Evolutionary conservation across 2,888 invertebrate genomes (phyloP).

Genomic region (Hyles lineata): DNA sequence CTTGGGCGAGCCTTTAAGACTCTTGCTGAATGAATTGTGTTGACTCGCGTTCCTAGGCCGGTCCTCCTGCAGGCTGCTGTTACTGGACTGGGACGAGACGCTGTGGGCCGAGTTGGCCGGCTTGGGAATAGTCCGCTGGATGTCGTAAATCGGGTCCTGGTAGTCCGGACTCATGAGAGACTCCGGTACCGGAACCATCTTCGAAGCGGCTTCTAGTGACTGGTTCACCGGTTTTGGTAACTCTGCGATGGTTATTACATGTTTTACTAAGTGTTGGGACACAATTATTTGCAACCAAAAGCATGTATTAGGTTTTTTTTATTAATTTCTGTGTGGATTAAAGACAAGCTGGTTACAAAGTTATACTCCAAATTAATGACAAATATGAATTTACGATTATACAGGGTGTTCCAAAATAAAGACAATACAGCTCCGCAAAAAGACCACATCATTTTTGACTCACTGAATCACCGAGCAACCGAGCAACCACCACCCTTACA

Average conservation of each 20-base stretch:
- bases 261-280: background rate
- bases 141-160: slow-evolving; percentile 81
- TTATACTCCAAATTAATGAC: too few species aligned
- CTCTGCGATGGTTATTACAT: slow-evolving; percentile 35
- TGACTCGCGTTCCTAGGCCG: slow-evolving; percentile 47
- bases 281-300: background rate
- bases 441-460: too few species aligned
- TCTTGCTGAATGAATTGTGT: slow-evolving; percentile 54
- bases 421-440: too few species aligned
- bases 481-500: slow-evolving; percentile 6
- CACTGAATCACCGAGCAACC: background rate
- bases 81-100: slow-evolving; percentile 70
- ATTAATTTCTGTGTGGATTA: too few species aligned
- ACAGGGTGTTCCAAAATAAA: too few species aligned
- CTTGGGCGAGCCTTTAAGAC: slow-evolving; percentile 73
- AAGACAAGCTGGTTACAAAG: too few species aligned
- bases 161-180: slow-evolving; percentile 94
- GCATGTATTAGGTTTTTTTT: too few species aligned
- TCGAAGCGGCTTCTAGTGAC: slow-evolving; percentile 92
- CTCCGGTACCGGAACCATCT: slow-evolving; percentile 95
- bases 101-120: slow-evolving; percentile 55
- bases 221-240: slow-evolving; percentile 70
- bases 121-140: slow-evolving; percentile 71
- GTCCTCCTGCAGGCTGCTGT: slow-evolving; percentile 70
- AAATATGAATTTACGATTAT: too few species aligned